Base-by-base conservation (phyloP, 1,140 invertebrate species). In the Camponotus pennsylvanicus region DNA sequence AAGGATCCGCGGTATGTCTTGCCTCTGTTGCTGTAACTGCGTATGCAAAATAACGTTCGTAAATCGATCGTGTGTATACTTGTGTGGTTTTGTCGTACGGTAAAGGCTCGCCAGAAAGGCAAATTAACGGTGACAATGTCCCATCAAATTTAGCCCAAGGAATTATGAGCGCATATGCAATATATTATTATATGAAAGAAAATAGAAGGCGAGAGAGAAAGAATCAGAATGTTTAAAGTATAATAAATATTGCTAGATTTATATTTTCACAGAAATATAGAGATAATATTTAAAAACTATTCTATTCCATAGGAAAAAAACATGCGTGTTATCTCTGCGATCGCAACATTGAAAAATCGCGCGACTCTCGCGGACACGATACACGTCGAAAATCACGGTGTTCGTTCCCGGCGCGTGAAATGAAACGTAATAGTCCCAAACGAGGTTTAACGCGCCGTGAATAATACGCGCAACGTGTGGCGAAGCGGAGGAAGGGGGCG, bases 1-100 rank as follows among this genome's bases (percentile, higher is more conserved):
- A 95, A 98, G 94, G 86, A 98, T 93, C 92, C 97, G 95, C 18
- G 97, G 97, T 66, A 98, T 95, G 94, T 98, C 97, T 71, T 97
- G 97, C 86, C 97, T 96, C 95, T 97, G 97, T 97, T 97, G 97
- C 97, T 97, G 96, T 34, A 96, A 92, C 95, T 89, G 6, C 27
- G 59, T 27, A 76, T 34, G 45, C n/a, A 63, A 59, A 82, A 45
- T 70, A 45, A 27, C 49, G 4, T 59, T n/a, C 49, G 40, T 34
- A 59, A 61, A 75, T 75, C 55, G 40, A 49, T 55, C 21, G 15
- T 37, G 34, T 18, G 13, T 37, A 18, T 42, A 11, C 4, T 18
- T 9, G 49, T 13, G 69, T 32, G 73, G 7, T 27, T 61, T 61
- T 40, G 34, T 76, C 11, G 34, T 21, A 42, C 18, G 21, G 37